Conservation (phyloP, 2,797 vertebrate species). For the Cynodonichthys magdalenae region DNA sequence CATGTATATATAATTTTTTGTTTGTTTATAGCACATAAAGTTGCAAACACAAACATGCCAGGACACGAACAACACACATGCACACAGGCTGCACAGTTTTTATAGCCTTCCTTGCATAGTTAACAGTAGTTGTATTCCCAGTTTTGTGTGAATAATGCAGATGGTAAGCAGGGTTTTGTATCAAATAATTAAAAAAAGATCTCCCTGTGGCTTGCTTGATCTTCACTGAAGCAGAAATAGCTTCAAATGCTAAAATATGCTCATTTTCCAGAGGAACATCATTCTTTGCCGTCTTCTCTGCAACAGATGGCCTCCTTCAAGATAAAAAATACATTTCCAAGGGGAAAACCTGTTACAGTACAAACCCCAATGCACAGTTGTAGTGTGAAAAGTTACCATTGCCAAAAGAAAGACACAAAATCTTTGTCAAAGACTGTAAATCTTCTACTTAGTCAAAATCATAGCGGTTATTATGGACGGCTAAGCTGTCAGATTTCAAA, state of each 20-base stretch:
- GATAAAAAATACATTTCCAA: constrained; percentile 65
- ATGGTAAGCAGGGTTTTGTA: constrained; percentile 59
- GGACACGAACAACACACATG: not conserved
- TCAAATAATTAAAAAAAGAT: constrained; percentile 48
- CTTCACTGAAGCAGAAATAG: constrained; percentile 69
- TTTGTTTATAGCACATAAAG: not conserved
- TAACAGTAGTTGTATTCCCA: constrained; percentile 50
- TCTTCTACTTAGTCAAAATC: constrained; percentile 12
- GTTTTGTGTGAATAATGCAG: constrained; percentile 61
- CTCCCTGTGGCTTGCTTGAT: constrained; percentile 68
- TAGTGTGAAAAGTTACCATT: constrained; percentile 51
- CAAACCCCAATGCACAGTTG: constrained; percentile 46
- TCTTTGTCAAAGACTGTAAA: constrained; percentile 10
- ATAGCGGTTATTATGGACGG: not conserved
- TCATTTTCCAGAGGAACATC: constrained; percentile 60
- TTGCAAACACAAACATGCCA: not conserved
- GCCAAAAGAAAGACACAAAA: constrained; percentile 18
- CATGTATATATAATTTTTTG: not conserved
- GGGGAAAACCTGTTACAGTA: constrained; percentile 69
- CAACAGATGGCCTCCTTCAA: constrained; percentile 75
- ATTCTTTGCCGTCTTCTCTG: constrained; percentile 61
- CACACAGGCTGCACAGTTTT: constrained; percentile 18
- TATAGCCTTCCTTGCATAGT: constrained; percentile 30
- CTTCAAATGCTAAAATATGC: constrained; percentile 64
- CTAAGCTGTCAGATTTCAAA: constrained; percentile 26